Conservation (phyloP, 2,113 vertebrate genomes). For the Neomonachus schauinslandi region DNA sequence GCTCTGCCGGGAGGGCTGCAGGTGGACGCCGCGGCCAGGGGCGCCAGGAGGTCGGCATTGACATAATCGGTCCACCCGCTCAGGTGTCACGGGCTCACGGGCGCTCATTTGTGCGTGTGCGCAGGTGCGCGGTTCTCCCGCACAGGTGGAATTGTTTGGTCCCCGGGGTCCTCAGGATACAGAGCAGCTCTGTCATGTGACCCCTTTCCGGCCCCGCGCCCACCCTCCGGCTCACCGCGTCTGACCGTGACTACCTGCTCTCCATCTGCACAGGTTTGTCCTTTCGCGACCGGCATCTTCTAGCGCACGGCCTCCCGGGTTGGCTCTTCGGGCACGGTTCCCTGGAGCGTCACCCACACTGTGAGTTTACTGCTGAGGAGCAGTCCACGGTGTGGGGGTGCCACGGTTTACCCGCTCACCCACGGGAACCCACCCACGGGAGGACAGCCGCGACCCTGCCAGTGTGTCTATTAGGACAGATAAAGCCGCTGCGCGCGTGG, state of each 20-base stretch:
- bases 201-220: neutral
- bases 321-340: fast-evolving
- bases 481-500: neutral
- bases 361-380: too few relatives aligned
- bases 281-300: neutral
- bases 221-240: neutral
- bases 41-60: fast-evolving
- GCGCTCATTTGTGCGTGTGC: fast-evolving
- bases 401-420: neutral
- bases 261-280: fast-evolving
- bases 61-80: fast-evolving
- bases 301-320: fast-evolving
- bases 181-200: fast-evolving
- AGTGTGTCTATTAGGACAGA: fast-evolving
- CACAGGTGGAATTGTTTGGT: fast-evolving
- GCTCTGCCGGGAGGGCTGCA: fast-evolving
- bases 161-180: fast-evolving
- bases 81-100: fast-evolving
- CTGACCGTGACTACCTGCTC: neutral
- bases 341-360: neutral
- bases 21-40: neutral
- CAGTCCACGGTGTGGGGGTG: too few relatives aligned
- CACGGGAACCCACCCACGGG: neutral
- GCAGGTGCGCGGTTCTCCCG: fast-evolving
- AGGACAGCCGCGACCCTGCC: neutral